A percentile compares a stretch with the other conserved stretches of the same genome.
These are phyloP conservation scores for Centropristis striata DNA, from an alignment of 2,113 vertebrate species.

Conservation along the genomic window DNA sequence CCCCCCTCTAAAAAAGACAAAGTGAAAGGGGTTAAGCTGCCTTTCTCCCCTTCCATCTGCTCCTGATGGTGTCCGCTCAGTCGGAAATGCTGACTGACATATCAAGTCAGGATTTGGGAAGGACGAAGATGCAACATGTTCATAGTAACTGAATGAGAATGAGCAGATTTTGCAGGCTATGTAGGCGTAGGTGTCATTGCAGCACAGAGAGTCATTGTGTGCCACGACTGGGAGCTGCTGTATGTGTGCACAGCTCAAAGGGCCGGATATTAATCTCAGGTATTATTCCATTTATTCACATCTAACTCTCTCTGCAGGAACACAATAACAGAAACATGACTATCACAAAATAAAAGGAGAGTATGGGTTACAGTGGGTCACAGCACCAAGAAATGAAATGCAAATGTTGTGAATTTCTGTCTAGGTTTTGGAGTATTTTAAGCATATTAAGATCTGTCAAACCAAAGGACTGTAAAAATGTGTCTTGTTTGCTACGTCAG, in stretches of 20 bases:
- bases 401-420: background rate
- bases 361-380: background rate
- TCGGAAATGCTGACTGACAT: constrained; percentile 37
- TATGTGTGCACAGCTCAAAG: constrained; percentile 33
- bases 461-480: background rate
- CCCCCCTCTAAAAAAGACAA: too few species aligned
- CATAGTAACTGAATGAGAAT: background rate
- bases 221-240: constrained; percentile 14
- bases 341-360: constrained; percentile 3
- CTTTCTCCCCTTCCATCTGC: background rate
- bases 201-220: constrained; percentile 20
- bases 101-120: background rate
- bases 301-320: constrained; percentile 31
- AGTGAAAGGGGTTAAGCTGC: background rate
- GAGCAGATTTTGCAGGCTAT: constrained; percentile 26
- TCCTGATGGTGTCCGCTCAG: constrained; percentile 39
- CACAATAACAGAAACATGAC: constrained; percentile 25
- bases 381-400: background rate
- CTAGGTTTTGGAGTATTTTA: background rate
- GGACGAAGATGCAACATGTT: constrained; percentile 10
- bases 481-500: background rate
- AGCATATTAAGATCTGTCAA: background rate
- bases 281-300: constrained; percentile 46
- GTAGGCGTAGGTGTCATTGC: constrained; percentile 25
- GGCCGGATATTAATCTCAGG: constrained; percentile 58